Evolutionary conservation across 2,113 vertebrate species (phyloP), one percentile per base, ranked within the genome.

Genomic region (Nyctereutes procyonoides): DNA sequence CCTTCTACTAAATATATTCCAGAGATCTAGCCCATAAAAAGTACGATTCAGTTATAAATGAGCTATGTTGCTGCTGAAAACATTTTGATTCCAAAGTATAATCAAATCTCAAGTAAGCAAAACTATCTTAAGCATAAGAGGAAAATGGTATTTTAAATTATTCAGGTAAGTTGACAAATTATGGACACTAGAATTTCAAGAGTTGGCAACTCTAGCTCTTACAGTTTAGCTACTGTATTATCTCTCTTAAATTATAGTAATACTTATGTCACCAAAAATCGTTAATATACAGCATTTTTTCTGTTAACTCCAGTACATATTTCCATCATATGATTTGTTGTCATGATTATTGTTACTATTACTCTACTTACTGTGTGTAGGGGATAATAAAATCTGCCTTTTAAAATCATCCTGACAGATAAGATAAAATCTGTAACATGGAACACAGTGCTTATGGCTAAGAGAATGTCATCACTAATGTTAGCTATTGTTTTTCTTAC

Each of bases 101-200:
- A 73, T 35, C 43, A 96, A 43, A n/a, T 88, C 35, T 90, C 71
- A 90, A 88, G 43, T 60, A 90, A 93, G 48, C 62, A 83, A 79
- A 88, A 62, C 51, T 81, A 24, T 63, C 60, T 19, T 55, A 93
- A 88, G 56, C 38, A 63, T 90, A 79, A 74, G 73, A 89, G 32
- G 67, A 94, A 92, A 92, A 38, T 87, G 15, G 14, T 48, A 92
- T 94, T 85, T 88, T 88, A 95, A 97, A 48, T 91, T 84, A n/a
- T 48, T 90, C 43, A 92, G 87, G 22, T 95, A 88, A 89, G 26
- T 79, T 86, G 73, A 20, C 80, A 56, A 56, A 55, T 93, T 26
- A 73, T 32, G 8, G 26, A 55, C 79, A 11, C 35, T 63, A 43
- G 51, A 84, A 67, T 94, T 92, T 86, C 4, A 86, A 85, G 81